Evolutionary conservation across 2,113 vertebrate genomes (phyloP), one percentile per base, ranked within the genome.

Genomic region (Anseranas semipalmata): DNA sequence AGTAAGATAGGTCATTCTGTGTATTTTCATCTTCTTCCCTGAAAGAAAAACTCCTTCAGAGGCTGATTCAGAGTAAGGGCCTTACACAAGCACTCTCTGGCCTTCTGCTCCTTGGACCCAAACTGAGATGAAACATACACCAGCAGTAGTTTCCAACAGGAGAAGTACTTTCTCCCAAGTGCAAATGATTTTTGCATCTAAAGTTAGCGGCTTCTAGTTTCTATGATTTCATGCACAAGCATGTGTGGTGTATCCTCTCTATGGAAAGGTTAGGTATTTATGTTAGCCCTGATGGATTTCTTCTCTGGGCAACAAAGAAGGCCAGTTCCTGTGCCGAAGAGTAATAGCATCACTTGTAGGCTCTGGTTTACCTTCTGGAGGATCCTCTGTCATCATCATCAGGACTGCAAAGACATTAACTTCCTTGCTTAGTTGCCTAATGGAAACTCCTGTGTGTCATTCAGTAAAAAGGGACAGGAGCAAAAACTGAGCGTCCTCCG

Each of bases 391-490:
- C 33, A 65, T 14, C 7, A 10, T 72, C 63, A 89, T 15, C 33
- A 50, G n/a, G 33, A 41, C 28, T 46, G 8, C 27, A 58, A 62
- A 37, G 18, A 37, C 19, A 45, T 32, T 32, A 53, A 48, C 7
- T 48, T 85, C 46, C 18, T 66, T 83, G 7, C 41, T 82, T 43
- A 68, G 18, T 33, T 67, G 50, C 41, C 9, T 20, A 52, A 7
- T 37, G 13, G 53, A 72, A 90, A 53, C 12, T 30, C 8, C 3
- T 35, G 1, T 0, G 0, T 39, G 12, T n/a, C 62, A 32, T 8
- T 33, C 21, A 73, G 17, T 48, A 53, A 70, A 87, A 93, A 16
- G 5, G 9, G 24, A 14, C 6, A 39, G 9, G 5, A 85, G 5
- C 2, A 50, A 92, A 67, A 74, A 8, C 32, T 12, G 37, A 81